Evolutionary conservation across 2,888 invertebrate species (phyloP).

Genomic region (Morinoia aosen): DNA sequence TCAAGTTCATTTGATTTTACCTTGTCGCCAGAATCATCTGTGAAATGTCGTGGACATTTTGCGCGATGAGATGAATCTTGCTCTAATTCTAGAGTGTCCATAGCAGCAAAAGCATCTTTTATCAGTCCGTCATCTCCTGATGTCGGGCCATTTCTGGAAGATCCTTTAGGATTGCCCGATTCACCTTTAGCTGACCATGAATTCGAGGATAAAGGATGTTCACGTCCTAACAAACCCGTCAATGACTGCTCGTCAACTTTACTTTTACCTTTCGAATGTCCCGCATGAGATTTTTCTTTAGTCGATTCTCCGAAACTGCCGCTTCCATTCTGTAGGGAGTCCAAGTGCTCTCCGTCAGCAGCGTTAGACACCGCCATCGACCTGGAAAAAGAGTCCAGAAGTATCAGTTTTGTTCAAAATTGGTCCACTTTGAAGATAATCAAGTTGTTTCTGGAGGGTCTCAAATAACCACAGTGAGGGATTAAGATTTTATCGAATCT

Average conservation of each 20-base stretch:
- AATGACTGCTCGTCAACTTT: not conserved
- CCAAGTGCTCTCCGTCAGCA: not conserved
- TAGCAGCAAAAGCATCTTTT: not conserved
- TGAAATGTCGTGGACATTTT: not conserved
- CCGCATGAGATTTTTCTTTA: not conserved
- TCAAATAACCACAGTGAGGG: no score
- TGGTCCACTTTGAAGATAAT: no score
- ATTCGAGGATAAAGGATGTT: not conserved
- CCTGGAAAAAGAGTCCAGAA: not conserved
- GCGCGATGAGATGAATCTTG: not conserved
- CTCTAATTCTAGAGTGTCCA: not conserved
- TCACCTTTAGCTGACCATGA: not conserved
- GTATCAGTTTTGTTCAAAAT: not conserved
- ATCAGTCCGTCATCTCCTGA: not conserved
- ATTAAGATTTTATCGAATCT: no score
- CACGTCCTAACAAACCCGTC: not conserved
- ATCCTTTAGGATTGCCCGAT: not conserved
- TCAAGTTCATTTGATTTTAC: not conserved
- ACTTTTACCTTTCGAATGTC: not conserved
- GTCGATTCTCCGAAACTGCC: not conserved
- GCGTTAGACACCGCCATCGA: not conserved
- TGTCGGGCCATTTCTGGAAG: not conserved
- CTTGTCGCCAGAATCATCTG: not conserved
- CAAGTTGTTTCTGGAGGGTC: no score
- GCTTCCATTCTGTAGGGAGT: not conserved